Conservation (phyloP, 2,888 invertebrate genomes). For the Rhogogaster chlorosoma region DNA sequence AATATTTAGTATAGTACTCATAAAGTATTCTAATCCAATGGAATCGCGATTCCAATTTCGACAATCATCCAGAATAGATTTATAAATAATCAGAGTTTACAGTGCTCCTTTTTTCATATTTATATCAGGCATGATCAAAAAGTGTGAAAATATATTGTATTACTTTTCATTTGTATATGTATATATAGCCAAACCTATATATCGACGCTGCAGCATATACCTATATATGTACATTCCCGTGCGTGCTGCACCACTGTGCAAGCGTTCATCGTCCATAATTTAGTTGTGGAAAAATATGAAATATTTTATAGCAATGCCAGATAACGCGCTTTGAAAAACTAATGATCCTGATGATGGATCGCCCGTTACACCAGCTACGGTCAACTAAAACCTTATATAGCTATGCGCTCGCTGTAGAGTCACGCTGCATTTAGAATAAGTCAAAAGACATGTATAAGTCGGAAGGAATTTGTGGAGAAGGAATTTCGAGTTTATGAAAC, state of each 20-base stretch:
- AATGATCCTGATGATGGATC: slow-evolving; percentile 61
- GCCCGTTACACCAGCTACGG: slow-evolving; percentile 52
- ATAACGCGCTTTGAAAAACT: slow-evolving; percentile 59
- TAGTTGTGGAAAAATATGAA: slow-evolving; percentile 50
- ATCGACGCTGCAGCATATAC: background rate
- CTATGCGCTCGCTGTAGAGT: background rate
- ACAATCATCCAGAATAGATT: background rate
- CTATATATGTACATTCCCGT: background rate
- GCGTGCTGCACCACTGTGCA: slow-evolving; percentile 22
- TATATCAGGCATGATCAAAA: background rate
- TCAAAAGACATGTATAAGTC: background rate
- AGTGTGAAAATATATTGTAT: background rate
- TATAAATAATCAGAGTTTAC: background rate
- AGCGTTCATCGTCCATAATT: slow-evolving; percentile 45
- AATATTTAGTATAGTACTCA: background rate
- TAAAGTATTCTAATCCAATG: background rate
- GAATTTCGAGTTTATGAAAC: background rate
- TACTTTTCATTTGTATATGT: background rate
- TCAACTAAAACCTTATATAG: slow-evolving; percentile 23
- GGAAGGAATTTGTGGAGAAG: background rate
- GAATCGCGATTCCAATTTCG: background rate
- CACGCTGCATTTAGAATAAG: background rate
- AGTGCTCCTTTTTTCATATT: background rate
- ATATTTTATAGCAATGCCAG: slow-evolving; percentile 50
- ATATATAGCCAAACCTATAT: background rate